These are phyloP conservation scores for Zapus hudsonius DNA, from an alignment of 2,113 vertebrate genomes.

Conservation along the genomic window DNA sequence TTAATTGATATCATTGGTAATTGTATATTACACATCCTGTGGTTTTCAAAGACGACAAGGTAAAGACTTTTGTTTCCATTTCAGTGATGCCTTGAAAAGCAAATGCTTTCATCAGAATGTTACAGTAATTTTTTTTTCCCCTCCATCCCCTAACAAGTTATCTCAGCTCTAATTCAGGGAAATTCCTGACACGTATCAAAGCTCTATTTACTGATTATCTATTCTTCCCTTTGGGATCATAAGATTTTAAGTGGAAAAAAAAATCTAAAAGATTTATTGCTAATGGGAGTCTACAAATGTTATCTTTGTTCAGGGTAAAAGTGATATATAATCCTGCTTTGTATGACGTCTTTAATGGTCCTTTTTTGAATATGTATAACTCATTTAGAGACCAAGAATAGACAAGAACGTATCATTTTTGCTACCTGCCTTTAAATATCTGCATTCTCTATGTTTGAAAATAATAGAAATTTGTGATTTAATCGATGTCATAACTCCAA, in stretches of 20 bases:
- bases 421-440: conserved; percentile 77
- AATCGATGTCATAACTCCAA: conserved; percentile 77
- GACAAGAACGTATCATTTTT: conserved; percentile 72
- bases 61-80: conserved; percentile 65
- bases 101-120: conserved; percentile 41
- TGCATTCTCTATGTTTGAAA: conserved; percentile 72
- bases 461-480: conserved; percentile 73
- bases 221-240: conserved; percentile 72
- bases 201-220: conserved; percentile 78
- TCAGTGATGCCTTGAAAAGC: conserved; percentile 62
- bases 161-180: conserved; percentile 62
- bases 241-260: conserved; percentile 76
- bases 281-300: conserved; percentile 77
- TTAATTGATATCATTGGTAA: conserved; percentile 44
- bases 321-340: conserved; percentile 73
- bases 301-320: conserved; percentile 75
- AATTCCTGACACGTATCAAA: conserved; percentile 70
- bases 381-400: conserved; percentile 64
- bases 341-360: conserved; percentile 50
- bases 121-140: conserved; percentile 54
- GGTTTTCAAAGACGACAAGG: conserved; percentile 63
- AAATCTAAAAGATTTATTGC: conserved; percentile 75
- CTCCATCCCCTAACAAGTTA: conserved; percentile 60
- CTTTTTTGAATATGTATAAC: conserved; percentile 78
- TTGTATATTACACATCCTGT: conserved; percentile 32